These are phyloP conservation scores for Mycteria americana DNA, from an alignment of 2,797 vertebrate genomes.

Conservation along the genomic window DNA sequence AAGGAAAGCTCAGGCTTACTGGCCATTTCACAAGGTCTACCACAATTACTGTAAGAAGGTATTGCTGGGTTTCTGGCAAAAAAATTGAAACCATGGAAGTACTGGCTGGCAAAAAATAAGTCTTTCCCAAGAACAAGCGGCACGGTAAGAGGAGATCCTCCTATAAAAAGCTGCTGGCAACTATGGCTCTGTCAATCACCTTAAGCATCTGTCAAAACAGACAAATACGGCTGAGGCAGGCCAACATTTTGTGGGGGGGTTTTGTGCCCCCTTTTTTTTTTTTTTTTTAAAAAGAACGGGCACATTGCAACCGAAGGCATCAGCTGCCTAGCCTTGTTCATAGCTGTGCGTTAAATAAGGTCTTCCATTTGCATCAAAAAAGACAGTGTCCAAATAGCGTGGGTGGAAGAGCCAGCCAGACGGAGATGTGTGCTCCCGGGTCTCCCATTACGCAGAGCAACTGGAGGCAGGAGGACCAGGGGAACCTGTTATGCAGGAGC, in stretches of 20 bases:
- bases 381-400: neutral
- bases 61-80: neutral
- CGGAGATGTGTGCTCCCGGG: fast-evolving
- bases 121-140: neutral
- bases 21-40: neutral
- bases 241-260: neutral
- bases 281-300: neutral
- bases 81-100: neutral
- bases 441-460: neutral
- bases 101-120: neutral
- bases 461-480: neutral
- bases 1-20: neutral
- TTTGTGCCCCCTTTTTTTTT: neutral
- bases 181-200: neutral
- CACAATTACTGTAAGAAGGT: neutral
- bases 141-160: neutral
- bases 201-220: neutral
- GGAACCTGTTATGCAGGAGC: conserved; percentile 5
- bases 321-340: neutral
- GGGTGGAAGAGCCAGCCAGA: neutral
- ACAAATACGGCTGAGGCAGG: neutral
- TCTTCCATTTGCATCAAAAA: neutral
- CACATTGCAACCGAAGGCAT: neutral
- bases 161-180: neutral
- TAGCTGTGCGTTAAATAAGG: neutral